Base-by-base conservation (phyloP, 1,140 invertebrate species). In the Cepaea nemoralis region DNA sequence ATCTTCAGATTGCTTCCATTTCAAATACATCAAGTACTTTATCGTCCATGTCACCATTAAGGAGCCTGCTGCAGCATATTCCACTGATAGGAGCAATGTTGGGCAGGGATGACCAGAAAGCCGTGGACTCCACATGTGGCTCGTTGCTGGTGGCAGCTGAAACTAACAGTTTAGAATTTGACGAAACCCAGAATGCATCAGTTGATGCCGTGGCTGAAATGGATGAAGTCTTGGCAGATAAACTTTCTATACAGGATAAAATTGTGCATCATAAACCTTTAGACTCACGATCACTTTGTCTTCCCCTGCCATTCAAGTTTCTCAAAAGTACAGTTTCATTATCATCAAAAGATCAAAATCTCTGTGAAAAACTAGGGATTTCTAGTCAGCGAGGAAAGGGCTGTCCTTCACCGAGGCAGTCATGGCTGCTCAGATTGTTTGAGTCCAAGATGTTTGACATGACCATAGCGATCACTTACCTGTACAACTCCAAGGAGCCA, bases 401-500 rank as follows among this genome's bases (percentile, higher is more conserved):
- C n/a, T 35, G 55, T 31, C 85, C 85, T 19, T 79, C 85, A 27
- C 77, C 86, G 16, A 83, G 87, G 84, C 91, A 93, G 84, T 93
- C 93, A 14, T 93, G 95, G 91, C 93, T 99, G 74, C 92, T 99
- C 81, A 93, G 98, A 85, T 93, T 99, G 86, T 98, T 99, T 89
- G 97, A 99, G 91, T 98, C 97, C 83, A 97, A 97, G 93, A 93
- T 98, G 78, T 99, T 99, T 91, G 96, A 99, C 90, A 98, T 99
- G 94, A 96, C 96, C 80, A 98, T 99, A 94, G 98, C 97, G 35
- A 97, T 99, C 88, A 96, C 96, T 89, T 99, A 99, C 94, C 93
- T 99, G 48, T 99, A 97, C 89, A 98, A 98, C 90, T 98, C 97
- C n/a, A 99, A 99, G 82, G 98, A 99, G 91, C 96, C 97, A 33